Conservation (phyloP, 2,113 vertebrate species). For the Leucopternis melanops region DNA sequence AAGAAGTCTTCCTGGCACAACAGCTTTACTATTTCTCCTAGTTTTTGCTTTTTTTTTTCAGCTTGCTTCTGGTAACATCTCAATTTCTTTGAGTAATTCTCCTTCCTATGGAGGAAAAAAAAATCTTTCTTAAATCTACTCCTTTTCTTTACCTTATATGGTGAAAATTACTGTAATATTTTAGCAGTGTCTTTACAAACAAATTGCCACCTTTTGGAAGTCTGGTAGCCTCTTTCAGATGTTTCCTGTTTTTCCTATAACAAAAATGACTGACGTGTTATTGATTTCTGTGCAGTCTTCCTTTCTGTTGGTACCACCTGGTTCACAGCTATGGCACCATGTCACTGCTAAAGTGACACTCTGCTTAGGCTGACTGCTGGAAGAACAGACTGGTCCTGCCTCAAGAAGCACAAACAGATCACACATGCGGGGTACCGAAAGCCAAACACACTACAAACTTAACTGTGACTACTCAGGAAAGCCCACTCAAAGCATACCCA, state of each 20-base stretch:
- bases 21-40: neutral
- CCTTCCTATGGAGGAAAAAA: neutral
- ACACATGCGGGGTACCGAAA: neutral
- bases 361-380: neutral
- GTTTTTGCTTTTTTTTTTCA: neutral
- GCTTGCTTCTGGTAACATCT: neutral
- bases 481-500: neutral
- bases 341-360: neutral
- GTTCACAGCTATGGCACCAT: neutral
- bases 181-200: neutral
- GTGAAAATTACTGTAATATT: neutral
- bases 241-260: constrained; percentile 32
- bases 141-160: neutral
- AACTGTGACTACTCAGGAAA: neutral
- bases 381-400: neutral
- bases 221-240: constrained; percentile 14
- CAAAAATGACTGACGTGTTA: neutral
- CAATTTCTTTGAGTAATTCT: neutral
- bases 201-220: neutral
- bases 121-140: neutral
- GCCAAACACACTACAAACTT: neutral
- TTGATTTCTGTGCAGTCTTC: neutral
- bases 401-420: neutral
- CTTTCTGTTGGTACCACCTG: neutral
- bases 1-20: neutral